Evolutionary conservation across 2,888 invertebrate genomes (phyloP).

Genomic region (Portevinia maculata): DNA sequence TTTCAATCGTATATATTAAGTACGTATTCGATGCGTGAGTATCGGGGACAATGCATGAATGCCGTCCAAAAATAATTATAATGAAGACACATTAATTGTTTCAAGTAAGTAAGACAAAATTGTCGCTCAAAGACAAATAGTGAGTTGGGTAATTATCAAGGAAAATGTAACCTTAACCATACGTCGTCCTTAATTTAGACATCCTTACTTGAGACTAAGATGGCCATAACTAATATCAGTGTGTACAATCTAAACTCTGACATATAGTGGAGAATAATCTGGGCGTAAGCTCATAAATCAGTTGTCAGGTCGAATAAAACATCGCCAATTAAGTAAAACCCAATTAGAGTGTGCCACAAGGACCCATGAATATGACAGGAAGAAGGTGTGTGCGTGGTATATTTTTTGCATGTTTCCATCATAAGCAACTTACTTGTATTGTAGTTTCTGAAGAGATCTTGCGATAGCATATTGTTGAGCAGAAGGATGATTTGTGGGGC

Average conservation of each 20-base stretch:
- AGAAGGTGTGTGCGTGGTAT: background rate
- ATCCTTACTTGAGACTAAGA: background rate
- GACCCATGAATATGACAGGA: background rate
- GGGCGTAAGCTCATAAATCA: constrained; percentile 36
- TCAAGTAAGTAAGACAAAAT: background rate
- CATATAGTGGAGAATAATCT: background rate
- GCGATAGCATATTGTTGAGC: constrained; percentile 86
- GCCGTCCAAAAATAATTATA: background rate
- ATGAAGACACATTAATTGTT: constrained; percentile 8
- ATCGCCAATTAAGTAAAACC: constrained; percentile 5
- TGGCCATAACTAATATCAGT: background rate
- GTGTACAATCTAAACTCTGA: background rate
- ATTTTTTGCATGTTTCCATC: background rate
- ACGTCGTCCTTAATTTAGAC: no score
- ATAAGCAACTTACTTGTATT: constrained; percentile 86
- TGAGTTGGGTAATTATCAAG: background rate
- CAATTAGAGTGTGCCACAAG: background rate
- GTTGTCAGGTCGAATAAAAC: constrained; percentile 1
- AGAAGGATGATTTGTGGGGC: constrained; percentile 89
- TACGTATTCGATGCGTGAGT: background rate
- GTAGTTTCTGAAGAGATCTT: constrained; percentile 84
- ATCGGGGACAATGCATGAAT: background rate
- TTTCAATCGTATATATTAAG: constrained; percentile 5
- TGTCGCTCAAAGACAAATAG: background rate
- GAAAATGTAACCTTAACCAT: background rate